phyloP scores from a whole-genome alignment of 2,113 vertebrate genomes.

The Uropsilus gracilis region DNA sequence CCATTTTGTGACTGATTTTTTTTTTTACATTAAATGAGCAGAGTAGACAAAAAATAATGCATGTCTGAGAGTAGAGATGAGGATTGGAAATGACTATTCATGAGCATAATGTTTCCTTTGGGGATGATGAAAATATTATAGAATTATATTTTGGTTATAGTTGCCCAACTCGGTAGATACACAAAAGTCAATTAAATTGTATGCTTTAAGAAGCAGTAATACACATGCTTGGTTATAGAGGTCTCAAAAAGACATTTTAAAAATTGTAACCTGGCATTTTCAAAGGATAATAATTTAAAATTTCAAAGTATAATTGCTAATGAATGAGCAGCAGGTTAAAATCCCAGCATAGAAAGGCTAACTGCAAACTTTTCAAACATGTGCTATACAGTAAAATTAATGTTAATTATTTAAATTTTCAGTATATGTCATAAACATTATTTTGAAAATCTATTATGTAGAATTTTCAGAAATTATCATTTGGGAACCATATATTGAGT shows the following conservation, averaged over 20 bases:
- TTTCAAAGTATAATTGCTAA: background rate
- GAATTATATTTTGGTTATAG: background rate
- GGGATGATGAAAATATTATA: background rate
- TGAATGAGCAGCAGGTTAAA: background rate
- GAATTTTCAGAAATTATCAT: background rate
- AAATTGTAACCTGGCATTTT: background rate
- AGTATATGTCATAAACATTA: background rate
- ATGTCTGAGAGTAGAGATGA: background rate
- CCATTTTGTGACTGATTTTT: background rate
- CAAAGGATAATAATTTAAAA: background rate
- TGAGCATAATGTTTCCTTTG: background rate
- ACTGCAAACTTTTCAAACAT: background rate
- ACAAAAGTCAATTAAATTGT: background rate
- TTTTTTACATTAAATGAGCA: background rate
- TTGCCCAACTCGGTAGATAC: background rate
- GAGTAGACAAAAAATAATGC: background rate
- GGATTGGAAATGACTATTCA: background rate
- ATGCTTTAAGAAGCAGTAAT: background rate
- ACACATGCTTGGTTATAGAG: background rate
- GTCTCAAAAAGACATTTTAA: background rate
- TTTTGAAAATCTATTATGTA: constrained; percentile 26
- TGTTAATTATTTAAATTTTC: background rate
- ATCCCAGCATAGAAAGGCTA: background rate
- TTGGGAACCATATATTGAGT: background rate
- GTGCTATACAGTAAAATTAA: background rate